phyloP scores from a whole-genome alignment of 2,113 vertebrate species.

The Phylloscopus whistleri region DNA sequence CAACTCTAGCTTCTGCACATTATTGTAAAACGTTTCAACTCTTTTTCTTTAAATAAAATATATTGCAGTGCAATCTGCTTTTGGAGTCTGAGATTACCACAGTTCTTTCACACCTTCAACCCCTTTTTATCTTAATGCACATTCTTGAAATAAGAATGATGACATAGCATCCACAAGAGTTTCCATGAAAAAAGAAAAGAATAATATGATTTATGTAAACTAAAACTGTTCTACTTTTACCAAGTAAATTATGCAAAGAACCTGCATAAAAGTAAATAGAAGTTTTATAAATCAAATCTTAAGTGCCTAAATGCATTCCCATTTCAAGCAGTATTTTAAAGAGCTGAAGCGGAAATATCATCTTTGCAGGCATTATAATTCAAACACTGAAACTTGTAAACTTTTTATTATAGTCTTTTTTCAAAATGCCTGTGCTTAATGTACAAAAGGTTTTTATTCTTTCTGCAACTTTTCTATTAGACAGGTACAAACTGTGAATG shows the following conservation, averaged over 20 bases:
- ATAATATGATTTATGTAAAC: conserved; percentile 7
- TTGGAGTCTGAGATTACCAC: neutral
- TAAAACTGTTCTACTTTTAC: conserved; percentile 11
- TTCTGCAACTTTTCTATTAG: neutral
- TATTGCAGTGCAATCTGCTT: neutral
- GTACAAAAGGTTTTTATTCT: neutral
- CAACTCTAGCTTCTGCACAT: neutral
- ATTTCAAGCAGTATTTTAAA: conserved; percentile 32
- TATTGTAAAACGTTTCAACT: neutral
- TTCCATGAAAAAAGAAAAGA: conserved; percentile 11
- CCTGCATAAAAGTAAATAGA: conserved; percentile 23
- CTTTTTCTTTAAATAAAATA: conserved; percentile 41
- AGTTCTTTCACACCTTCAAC: neutral
- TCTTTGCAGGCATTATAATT: conserved; percentile 32
- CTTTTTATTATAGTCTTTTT: neutral
- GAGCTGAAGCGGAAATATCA: neutral
- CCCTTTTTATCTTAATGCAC: neutral
- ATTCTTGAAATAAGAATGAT: conserved; percentile 13
- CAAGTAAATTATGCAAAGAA: neutral
- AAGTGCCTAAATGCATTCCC: conserved; percentile 16
- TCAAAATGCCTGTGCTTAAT: neutral
- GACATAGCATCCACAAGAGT: neutral
- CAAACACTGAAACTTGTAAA: conserved; percentile 22
- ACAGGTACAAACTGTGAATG: neutral
- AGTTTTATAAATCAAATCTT: conserved; percentile 45